These are phyloP conservation scores for Charanyca ferruginea DNA, from an alignment of 2,888 invertebrate species.

Conservation along the genomic window DNA sequence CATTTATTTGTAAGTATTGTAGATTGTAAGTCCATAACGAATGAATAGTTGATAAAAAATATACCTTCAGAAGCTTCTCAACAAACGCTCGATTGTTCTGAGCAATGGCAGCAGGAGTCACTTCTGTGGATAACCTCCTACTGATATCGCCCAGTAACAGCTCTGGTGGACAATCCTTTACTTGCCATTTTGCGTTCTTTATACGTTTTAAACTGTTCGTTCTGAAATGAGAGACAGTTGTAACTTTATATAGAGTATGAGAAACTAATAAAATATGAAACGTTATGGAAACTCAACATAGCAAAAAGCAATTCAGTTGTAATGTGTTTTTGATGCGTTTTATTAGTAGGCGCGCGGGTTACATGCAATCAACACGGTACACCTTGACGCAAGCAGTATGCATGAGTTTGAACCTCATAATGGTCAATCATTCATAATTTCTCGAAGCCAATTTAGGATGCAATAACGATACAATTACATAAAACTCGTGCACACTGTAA, in stretches of 20 bases:
- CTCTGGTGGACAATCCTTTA: slow-evolving; percentile 91
- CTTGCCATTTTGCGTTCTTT: slow-evolving; percentile 92
- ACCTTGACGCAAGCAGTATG: slow-evolving; percentile 4
- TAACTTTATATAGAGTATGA: slow-evolving; percentile 23
- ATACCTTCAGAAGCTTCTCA: slow-evolving; percentile 98
- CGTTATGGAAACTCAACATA: slow-evolving; percentile 67
- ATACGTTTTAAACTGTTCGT: slow-evolving; percentile 92
- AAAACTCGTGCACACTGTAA: slow-evolving; percentile 38
- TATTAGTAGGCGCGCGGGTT: slow-evolving; percentile 36
- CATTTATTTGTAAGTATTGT: neutral
- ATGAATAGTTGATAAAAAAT: neutral
- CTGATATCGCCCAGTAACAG: slow-evolving; percentile 86
- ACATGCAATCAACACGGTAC: slow-evolving; percentile 27
- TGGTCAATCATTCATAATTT: neutral
- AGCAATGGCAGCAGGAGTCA: slow-evolving; percentile 97
- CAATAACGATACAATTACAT: slow-evolving; percentile 25
- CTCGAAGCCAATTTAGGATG: slow-evolving; percentile 9
- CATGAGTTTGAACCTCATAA: slow-evolving; percentile 9
- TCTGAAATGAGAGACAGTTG: slow-evolving; percentile 76
- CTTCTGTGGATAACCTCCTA: slow-evolving; percentile 92
- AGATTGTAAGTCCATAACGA: neutral
- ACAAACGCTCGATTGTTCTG: slow-evolving; percentile 99
- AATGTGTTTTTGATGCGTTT: slow-evolving; percentile 36
- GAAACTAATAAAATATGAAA: slow-evolving; percentile 42
- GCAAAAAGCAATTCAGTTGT: slow-evolving; percentile 68